These are phyloP conservation scores for Globodera ellingtonae DNA, from an alignment of 1,140 invertebrate species.

Conservation along the genomic window DNA sequence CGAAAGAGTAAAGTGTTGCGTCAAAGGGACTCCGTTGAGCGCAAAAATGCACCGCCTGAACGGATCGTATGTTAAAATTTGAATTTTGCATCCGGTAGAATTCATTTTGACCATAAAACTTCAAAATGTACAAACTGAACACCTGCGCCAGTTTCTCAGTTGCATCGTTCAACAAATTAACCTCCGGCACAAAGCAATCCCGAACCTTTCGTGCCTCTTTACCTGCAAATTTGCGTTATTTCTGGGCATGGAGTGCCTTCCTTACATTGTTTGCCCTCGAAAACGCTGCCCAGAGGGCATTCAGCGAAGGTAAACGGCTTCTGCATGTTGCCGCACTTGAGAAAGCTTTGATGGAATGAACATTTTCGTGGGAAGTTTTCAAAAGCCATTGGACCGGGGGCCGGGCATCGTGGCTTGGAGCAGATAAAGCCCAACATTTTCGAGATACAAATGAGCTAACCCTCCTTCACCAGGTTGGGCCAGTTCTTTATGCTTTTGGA, in stretches of 20 bases:
- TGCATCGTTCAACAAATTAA: conserved; percentile 32
- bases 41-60: conserved; percentile 25
- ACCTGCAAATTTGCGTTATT: conserved; percentile 14
- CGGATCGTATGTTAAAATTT: neutral
- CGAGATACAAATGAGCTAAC: too few relatives aligned
- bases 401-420: too few relatives aligned
- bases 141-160: conserved; percentile 38
- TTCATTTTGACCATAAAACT: neutral
- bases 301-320: conserved; percentile 31
- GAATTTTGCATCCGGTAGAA: neutral
- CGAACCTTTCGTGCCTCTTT: conserved; percentile 5
- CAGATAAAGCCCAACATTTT: too few relatives aligned
- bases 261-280: conserved; percentile 23
- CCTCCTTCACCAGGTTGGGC: too few relatives aligned
- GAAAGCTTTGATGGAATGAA: neutral
- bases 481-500: too few relatives aligned
- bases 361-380: too few relatives aligned
- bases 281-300: conserved; percentile 29
- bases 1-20: conserved; percentile 24
- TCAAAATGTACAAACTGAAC: conserved; percentile 5
- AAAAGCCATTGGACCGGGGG: too few relatives aligned
- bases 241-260: conserved; percentile 2
- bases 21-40: conserved; percentile 19
- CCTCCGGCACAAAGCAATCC: conserved; percentile 22
- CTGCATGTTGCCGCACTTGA: conserved; percentile 21